Base-by-base conservation (phyloP, 2,113 vertebrate species). In the Lathamus discolor region DNA sequence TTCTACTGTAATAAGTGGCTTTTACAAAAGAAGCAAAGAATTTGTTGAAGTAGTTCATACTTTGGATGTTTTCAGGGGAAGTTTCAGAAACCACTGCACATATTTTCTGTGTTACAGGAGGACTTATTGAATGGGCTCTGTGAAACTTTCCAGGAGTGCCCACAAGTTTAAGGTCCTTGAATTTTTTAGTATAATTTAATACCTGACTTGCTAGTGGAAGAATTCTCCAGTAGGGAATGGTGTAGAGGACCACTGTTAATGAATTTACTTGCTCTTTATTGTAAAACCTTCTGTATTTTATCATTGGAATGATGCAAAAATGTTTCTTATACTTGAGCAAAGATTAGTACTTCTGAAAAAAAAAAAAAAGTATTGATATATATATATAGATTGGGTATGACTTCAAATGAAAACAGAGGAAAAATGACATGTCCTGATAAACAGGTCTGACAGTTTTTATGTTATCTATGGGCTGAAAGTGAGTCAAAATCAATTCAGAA, bases 161-260 rank as follows among this genome's bases (percentile, higher is more conserved):
- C 15, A 59, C 11, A 82, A 33, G 20, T 74, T 78, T 74, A 44
- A 46, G 18, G 13, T 19, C n/a, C 19, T 54, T 66, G 9, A 54
- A 28, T 39, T 74, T 87, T 90, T 17, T 4, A 11, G 12, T 37
- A 11, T 49, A 69, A 4, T 68, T 87, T 57, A 46, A 49, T 55
- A 18, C 16, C 44, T 37, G 43, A 35, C 18, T 62, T 63, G 5
- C 29, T 51, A 35, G 35, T 39, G 27, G 24, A 64, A 49, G 9
- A 57, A 54, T 68, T 41, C 20, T 16, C 8, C 48, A 10, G 23
- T 41, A 39, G 20, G 6, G 18, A 73, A 28, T 44, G 25, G 19
- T 59, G 18, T 22, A 29, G 20, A 41, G 7, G 24, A 35, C 17
- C 0, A 0, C 10, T 73, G 9, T 33, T 67, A 64, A 64, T 49